phyloP scores from a whole-genome alignment of 1,140 invertebrate species.

The Atta cephalotes region DNA sequence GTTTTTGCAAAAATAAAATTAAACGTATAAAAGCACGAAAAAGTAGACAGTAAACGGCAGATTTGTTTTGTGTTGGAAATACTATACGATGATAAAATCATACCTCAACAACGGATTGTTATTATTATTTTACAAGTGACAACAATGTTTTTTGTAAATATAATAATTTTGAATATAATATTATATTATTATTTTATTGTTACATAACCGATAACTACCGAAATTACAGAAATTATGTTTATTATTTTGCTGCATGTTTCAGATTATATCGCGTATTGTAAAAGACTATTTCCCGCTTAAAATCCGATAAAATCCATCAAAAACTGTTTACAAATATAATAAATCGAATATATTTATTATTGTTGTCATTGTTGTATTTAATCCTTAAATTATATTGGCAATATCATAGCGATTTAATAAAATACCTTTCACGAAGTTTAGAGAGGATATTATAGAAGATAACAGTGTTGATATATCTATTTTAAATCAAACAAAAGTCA shows the following conservation, averaged over 20 bases:
- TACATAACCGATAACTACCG: background rate
- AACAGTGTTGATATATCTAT: constrained; percentile 26
- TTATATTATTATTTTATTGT: background rate
- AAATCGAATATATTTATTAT: background rate
- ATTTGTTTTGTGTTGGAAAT: background rate
- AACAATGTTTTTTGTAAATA: background rate
- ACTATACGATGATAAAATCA: background rate
- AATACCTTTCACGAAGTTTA: background rate
- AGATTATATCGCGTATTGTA: background rate
- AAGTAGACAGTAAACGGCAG: background rate
- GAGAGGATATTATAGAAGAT: background rate
- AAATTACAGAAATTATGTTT: background rate
- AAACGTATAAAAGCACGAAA: background rate
- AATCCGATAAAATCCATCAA: background rate
- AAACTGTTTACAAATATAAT: background rate
- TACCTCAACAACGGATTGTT: background rate
- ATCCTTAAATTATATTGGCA: background rate
- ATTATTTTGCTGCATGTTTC: background rate
- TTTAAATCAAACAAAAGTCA: background rate
- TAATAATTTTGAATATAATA: background rate
- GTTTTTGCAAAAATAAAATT: background rate
- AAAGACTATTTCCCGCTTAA: background rate
- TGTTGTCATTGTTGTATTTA: background rate
- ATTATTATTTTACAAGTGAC: background rate
- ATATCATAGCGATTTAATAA: background rate